phyloP scores from a whole-genome alignment of 2,888 invertebrate species.

The Drosophila testacea region DNA sequence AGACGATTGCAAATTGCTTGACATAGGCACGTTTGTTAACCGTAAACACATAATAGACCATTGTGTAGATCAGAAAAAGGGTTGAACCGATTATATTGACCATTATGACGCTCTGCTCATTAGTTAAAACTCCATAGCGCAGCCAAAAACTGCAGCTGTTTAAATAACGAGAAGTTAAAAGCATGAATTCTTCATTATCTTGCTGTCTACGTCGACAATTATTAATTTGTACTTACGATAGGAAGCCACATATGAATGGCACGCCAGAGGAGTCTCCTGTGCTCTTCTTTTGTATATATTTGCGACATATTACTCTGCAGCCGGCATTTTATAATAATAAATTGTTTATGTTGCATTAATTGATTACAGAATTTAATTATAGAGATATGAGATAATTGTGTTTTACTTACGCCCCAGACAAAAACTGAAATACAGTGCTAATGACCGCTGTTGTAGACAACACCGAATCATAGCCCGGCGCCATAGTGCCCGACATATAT shows the following conservation, averaged over 20 bases:
- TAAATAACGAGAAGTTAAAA: conserved; percentile 27
- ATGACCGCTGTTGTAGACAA: conserved; percentile 88
- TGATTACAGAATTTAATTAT: conserved; percentile 14
- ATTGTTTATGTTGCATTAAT: conserved; percentile 18
- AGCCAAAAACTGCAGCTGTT: conserved; percentile 91
- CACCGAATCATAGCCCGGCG: conserved; percentile 73
- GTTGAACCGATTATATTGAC: conserved; percentile 91
- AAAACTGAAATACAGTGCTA: conserved; percentile 92
- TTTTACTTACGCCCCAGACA: conserved; percentile 93
- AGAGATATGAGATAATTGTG: conserved; percentile 8
- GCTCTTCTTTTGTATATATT: conserved; percentile 90
- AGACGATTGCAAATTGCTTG: conserved; percentile 87
- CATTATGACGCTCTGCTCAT: conserved; percentile 89
- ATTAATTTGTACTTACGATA: conserved; percentile 88
- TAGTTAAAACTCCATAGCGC: conserved; percentile 91
- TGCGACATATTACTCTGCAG: conserved; percentile 91
- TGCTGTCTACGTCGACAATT: conserved; percentile 64
- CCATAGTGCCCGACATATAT: conserved; percentile 39
- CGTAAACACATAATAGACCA: conserved; percentile 90
- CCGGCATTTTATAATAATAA: conserved; percentile 14
- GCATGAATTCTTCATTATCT: conserved; percentile 12
- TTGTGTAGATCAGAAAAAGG: conserved; percentile 89
- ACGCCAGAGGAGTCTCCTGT: conserved; percentile 91
- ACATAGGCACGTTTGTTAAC: conserved; percentile 89
- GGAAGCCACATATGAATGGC: conserved; percentile 91